Base-by-base conservation (phyloP, 1,140 invertebrate species). In the Scaptomyza graminum region DNA sequence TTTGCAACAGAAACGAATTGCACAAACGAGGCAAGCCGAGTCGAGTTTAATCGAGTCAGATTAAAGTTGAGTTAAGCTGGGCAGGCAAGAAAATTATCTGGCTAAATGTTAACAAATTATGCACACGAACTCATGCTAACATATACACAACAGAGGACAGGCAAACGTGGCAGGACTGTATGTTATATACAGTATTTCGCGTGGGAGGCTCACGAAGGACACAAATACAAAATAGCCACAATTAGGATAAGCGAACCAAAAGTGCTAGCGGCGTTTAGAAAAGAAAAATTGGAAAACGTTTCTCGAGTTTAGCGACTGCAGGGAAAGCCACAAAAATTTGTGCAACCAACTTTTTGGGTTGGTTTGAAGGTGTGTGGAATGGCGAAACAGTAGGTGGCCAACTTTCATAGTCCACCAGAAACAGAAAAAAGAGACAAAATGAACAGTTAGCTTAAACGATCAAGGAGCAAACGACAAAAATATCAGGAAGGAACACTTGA, bases 221-320 rank as follows among this genome's bases (percentile, higher is more conserved):
- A 57, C 76, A 44, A 55, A 51, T 55, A 68, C 70, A 76, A 76
- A 78, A 62, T 73, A 76, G 76, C 74, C 76, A 79, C 76, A 79
- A 76, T 79, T 79, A 79, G 74, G 76, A 76, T 79, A 79, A 76
- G 74, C 74, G 76, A 68, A 64, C 74, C 60, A 73, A 73, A 79
- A 79, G 69, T 67, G 73, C 76, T 66, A 22, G 67, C 51, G 59
- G 73, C 76, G 68, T 49, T 78, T 73, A 64, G 47, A 60, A 78
- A 55, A 52, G 63, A 41, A 60, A 52, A 67, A 34, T 52, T 59
- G 61, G 61, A 57, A 70, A 76, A 73, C 69, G 60, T 51, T 66
- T 66, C 55, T 51, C 64, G 34, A 25, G 55, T 34, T 31, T 46
- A 52, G 39, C 28, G 56, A n/a, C 70, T 63, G 70, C 75, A 63